phyloP scores from a whole-genome alignment of 1,140 invertebrate genomes.

The Pristionchus pacificus region DNA sequence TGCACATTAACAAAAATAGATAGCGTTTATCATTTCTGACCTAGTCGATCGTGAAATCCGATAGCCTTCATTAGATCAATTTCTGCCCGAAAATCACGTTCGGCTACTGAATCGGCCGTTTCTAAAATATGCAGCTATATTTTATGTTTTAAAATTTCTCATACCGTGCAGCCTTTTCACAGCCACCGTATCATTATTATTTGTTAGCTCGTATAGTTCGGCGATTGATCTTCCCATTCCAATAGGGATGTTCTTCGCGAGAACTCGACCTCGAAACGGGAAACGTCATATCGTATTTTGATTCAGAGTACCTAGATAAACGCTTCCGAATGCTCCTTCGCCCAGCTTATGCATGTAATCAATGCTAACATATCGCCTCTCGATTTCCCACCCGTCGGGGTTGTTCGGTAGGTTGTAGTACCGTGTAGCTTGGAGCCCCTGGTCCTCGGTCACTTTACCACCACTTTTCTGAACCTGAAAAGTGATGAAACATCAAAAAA shows the following conservation, averaged over 20 bases:
- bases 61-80: too few species aligned
- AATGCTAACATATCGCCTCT: conserved; percentile 52
- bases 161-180: conserved; percentile 60
- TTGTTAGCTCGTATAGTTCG: too few species aligned
- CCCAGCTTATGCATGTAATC: conserved; percentile 55
- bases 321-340: conserved; percentile 48
- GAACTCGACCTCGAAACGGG: conserved; percentile 46
- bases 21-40: too few species aligned
- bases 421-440: too few species aligned
- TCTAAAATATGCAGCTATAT: conserved; percentile 60
- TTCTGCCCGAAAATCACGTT: too few species aligned
- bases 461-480: too few species aligned
- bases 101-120: too few species aligned
- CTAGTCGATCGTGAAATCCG: conserved; percentile 57
- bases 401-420: too few species aligned
- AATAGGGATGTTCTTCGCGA: conserved; percentile 52
- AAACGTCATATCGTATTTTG: conserved; percentile 14
- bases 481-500: too few species aligned
- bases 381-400: conserved; percentile 54
- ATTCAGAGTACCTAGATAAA: conserved; percentile 41
- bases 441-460: too few species aligned
- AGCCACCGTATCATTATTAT: too few species aligned
- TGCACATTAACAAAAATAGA: conserved; percentile 39
- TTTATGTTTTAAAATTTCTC: conserved; percentile 56
- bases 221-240: conserved; percentile 52